phyloP scores from a whole-genome alignment of 2,113 vertebrate species.

The Tupaia chinensis region DNA sequence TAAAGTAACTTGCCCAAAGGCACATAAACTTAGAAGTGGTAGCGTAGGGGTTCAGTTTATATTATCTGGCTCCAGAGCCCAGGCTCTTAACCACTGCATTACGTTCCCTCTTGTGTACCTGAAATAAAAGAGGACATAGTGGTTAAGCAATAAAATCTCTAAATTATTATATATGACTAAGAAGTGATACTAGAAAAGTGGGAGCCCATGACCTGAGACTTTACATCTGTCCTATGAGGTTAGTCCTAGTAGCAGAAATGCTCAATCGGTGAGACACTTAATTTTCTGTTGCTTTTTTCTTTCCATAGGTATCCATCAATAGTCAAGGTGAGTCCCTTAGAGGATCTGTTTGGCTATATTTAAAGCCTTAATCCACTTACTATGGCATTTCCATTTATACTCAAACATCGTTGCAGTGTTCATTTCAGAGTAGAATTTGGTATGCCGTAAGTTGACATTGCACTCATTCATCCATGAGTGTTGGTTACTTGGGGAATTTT shows the following conservation, averaged over 20 bases:
- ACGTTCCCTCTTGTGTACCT: not conserved
- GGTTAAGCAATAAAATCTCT: not conserved
- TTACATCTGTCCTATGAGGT: not conserved
- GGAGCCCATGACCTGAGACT: not conserved
- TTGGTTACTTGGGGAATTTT: not conserved
- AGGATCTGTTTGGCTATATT: not conserved
- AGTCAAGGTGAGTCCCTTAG: slow-evolving; percentile 94
- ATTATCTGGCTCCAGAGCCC: not conserved
- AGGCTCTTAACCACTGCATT: not conserved
- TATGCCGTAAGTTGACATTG: not conserved
- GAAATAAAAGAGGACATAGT: not conserved
- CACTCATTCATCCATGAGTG: not conserved
- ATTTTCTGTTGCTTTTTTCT: slow-evolving; percentile 71
- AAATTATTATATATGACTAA: not conserved
- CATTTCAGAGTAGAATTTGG: not conserved
- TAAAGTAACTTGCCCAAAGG: not conserved
- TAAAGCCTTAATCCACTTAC: not conserved
- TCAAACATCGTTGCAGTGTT: not conserved
- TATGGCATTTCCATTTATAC: not conserved
- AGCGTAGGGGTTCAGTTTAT: not conserved
- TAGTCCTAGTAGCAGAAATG: not conserved
- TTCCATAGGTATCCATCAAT: slow-evolving; percentile 95
- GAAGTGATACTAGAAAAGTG: not conserved
- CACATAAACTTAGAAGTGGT: not conserved
- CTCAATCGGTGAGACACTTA: not conserved